Evolutionary conservation across 2,113 vertebrate genomes (phyloP), one percentile per base, ranked within the genome.

Genomic region (Phylloscopus trochilus): DNA sequence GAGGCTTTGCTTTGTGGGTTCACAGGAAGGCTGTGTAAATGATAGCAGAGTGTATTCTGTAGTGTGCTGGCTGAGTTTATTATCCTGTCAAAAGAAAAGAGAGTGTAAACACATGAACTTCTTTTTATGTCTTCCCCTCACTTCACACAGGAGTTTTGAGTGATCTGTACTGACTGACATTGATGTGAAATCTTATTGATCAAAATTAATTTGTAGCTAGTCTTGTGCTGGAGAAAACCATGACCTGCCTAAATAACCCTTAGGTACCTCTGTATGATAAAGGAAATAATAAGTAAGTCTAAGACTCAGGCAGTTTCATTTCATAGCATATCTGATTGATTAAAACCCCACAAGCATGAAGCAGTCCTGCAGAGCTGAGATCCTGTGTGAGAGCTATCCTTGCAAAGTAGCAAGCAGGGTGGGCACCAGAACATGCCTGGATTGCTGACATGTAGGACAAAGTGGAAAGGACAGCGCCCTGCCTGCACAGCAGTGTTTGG

Each of bases 201-300:
- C 63, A 53, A 6, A 82, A 94, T 76, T 86, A 85, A 91, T 87
- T 90, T 76, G 31, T 23, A 92, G 39, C 43, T 90, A 31, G 63
- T 51, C 35, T 90, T 68, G 35, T 12, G 8, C 41, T 62, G 58
- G 33, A 59, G 69, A 82, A 93, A 85, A 80, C 52, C 63, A 75
- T 52, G 27, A 91, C 27, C 67, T 87, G 58, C 87, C 83, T 89
- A 67, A 46, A 76, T 58, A 75, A 49, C 6, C 6, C 28, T 52
- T 74, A 85, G 41, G 28, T 68, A 63, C 12, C 46, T 69, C 24
- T 62, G 43, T 67, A 52, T 59, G 41, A 26, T 44, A 21, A 84
- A 67, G 55, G 4, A 52, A 72, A 60, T 31, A 18, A 85, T 88
- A 44, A 76, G 87, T 58, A 60, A 53, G 49, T 44, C 60, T 87